Evolutionary conservation across 1,140 invertebrate species (phyloP).

Genomic region (Trinorchestia longiramus): DNA sequence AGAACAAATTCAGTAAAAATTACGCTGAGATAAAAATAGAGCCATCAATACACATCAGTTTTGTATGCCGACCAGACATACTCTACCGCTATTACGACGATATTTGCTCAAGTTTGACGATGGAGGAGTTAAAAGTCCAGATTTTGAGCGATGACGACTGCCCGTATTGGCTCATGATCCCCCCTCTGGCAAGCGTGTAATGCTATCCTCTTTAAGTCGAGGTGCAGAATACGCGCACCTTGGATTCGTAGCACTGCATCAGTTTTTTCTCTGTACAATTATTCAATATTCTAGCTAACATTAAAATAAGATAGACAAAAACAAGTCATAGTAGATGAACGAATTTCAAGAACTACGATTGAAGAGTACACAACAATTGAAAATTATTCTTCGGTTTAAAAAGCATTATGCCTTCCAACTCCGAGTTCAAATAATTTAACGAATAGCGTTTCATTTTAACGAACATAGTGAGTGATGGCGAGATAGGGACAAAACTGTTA

Average conservation of each 20-base stretch:
- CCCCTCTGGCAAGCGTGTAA: not conserved
- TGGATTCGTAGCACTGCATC: not conserved
- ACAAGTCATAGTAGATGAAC: not conserved
- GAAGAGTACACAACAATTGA: not conserved
- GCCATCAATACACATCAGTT: not conserved
- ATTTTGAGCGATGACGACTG: not conserved
- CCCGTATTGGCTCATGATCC: not conserved
- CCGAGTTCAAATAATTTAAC: not conserved
- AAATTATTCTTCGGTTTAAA: not conserved
- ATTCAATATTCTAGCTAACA: not conserved
- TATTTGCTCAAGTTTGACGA: not conserved
- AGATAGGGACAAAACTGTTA: not conserved
- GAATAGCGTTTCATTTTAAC: not conserved
- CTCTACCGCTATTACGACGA: not conserved
- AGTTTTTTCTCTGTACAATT: not conserved
- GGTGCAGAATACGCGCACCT: not conserved
- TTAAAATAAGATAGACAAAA: not conserved
- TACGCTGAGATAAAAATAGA: not conserved
- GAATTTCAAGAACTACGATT: not conserved
- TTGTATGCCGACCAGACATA: not conserved
- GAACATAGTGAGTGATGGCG: not conserved
- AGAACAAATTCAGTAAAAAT: not conserved
- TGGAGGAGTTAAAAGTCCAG: not conserved
- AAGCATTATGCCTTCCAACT: not conserved
- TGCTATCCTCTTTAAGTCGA: conserved; percentile 36